Evolutionary conservation across 2,113 vertebrate genomes (phyloP), one percentile per base, ranked within the genome.

Genomic region (Clupea harengus): DNA sequence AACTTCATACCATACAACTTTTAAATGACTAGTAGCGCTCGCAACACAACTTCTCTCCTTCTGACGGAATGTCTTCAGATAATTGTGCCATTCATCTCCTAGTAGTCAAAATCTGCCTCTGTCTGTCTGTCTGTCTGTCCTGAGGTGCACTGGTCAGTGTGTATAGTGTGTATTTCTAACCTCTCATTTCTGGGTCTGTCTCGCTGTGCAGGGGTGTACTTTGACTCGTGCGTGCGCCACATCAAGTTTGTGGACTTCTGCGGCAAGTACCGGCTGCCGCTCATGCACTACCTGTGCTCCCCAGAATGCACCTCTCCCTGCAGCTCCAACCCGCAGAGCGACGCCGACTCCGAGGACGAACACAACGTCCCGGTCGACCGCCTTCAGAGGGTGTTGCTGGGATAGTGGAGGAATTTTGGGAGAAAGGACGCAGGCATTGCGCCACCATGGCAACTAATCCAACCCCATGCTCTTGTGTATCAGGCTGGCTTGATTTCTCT

Each of bases 211-310:
- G 98, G 98, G 46, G 98, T 99, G 85, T 99, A 99, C 94, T 99
- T 99, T 45, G 98, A 99, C 93, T 98, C 97, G 57, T 99, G 98
- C 2, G 97, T 99, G 91, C 95, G 98, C 81, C 98, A 99, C 50
- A 99, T 99, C 93, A 99, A 99, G 92, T 99, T 99, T 3, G 98
- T 99, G 90, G 98, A 99, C 95, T 99, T 99, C 94, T 99, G 98
- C 46, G 98, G 98, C 78, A 99, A 99, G 93, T 99, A 99, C 22
- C 97, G 98, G 5, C 95, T 99, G 47, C 98, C 98, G 0, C 95
- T 99, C 91, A 99, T 99, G 98, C 98, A 99, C 94, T 99, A 99
- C 94, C 93, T 99, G 94, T 99, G 98, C 93, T 99, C 98, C 28
- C 98, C 98, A 2, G 97, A 95, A 91, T 99, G 98, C 92, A 97